Conservation (phyloP, 2,888 invertebrate species). For the Tortrix viridana region DNA sequence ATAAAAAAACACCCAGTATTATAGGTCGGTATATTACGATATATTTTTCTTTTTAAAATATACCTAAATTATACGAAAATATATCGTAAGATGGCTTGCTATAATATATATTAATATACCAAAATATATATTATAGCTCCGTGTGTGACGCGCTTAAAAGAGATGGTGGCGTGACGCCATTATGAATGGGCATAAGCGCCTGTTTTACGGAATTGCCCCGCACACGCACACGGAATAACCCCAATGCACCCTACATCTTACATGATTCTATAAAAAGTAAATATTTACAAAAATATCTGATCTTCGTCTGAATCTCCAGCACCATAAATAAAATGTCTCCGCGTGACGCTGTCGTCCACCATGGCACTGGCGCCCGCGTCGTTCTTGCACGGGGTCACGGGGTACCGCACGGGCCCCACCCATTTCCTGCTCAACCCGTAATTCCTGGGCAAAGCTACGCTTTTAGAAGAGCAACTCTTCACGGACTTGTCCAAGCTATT, state of each 20-base stretch:
- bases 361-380: constrained; percentile 63
- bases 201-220: no score
- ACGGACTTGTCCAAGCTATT: constrained; percentile 68
- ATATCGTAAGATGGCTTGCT: no score
- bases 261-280: constrained; percentile 35
- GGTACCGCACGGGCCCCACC: constrained; percentile 86
- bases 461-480: constrained; percentile 65
- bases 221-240: no score
- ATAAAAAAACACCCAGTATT: no score
- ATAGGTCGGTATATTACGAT: no score
- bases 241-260: constrained; percentile 21
- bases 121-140: no score
- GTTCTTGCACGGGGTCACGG: constrained; percentile 86
- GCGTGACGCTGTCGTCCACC: constrained; percentile 64
- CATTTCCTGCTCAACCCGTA: constrained; percentile 85
- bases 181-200: no score
- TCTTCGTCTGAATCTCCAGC: constrained; percentile 85
- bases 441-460: constrained; percentile 83
- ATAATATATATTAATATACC: no score
- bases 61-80: no score
- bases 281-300: constrained; percentile 85
- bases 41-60: no score
- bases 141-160: no score
- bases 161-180: no score
- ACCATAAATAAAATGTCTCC: constrained; percentile 78